Percentiles rank a stretch among this genome's conserved stretches.
phyloP scores from a whole-genome alignment of 2,113 vertebrate genomes.

The Crotophaga sulcirostris region DNA sequence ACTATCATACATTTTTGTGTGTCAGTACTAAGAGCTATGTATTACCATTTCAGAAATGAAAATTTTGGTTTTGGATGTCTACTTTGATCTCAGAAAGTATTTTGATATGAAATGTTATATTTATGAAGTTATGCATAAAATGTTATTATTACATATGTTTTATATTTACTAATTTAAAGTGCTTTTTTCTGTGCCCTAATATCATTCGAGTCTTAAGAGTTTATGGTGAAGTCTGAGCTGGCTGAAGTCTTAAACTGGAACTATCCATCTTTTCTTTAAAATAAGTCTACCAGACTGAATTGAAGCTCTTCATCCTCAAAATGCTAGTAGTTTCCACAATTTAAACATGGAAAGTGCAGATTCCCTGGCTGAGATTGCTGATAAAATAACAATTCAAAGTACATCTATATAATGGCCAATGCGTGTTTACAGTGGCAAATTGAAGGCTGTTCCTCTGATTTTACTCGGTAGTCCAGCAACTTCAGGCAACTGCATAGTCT shows the following conservation, averaged over 20 bases:
- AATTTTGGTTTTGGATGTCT: background rate
- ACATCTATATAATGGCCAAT: background rate
- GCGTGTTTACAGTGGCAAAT: background rate
- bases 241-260: background rate
- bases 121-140: background rate
- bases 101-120: background rate
- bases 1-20: background rate
- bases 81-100: background rate
- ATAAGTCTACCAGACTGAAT: background rate
- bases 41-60: background rate
- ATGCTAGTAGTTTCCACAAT: background rate
- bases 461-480: background rate
- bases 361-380: background rate
- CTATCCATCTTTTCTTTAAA: background rate
- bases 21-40: background rate
- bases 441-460: background rate
- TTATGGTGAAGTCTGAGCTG: background rate
- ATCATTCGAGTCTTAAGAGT: background rate
- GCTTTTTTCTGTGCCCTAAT: background rate
- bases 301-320: background rate
- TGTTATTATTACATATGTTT: background rate
- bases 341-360: background rate
- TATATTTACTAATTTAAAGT: background rate
- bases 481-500: background rate
- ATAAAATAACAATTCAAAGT: background rate